Evolutionary conservation across 2,797 vertebrate species (phyloP).

Genomic region (Bufotes viridis): DNA sequence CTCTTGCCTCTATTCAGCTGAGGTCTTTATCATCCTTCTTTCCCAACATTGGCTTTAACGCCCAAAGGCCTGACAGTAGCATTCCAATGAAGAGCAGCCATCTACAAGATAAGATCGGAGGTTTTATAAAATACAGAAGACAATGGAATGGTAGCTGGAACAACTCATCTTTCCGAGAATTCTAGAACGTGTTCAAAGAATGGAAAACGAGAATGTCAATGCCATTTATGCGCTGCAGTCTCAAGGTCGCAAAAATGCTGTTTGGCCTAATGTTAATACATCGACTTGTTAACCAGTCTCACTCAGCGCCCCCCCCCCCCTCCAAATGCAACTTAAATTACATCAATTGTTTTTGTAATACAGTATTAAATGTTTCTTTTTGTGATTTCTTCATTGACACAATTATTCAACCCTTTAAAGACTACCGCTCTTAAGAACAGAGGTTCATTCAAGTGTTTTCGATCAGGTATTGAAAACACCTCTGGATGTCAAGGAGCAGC

Average conservation of each 20-base stretch:
- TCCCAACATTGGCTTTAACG: slow-evolving; percentile 41
- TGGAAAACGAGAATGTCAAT: not conserved
- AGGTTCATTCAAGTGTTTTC: too few relatives aligned
- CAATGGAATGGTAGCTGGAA: not conserved
- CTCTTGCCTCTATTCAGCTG: slow-evolving; percentile 47
- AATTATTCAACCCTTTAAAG: too few relatives aligned
- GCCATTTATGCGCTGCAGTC: not conserved
- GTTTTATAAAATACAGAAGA: not conserved
- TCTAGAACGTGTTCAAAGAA: not conserved
- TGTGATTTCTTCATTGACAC: too few relatives aligned
- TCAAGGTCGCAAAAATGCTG: not conserved
- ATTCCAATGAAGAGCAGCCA: slow-evolving; percentile 29
- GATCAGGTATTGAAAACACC: too few relatives aligned
- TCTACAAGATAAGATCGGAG: slow-evolving; percentile 36
- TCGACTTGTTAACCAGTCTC: not conserved
- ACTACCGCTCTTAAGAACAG: too few relatives aligned
- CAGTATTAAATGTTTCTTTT: too few relatives aligned
- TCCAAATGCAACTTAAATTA: too few relatives aligned
- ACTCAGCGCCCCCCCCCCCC: too few relatives aligned
- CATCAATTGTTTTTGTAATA: too few relatives aligned
- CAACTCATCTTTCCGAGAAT: slow-evolving; percentile 4
- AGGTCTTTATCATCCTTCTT: slow-evolving; percentile 39
- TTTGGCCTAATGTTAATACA: not conserved
- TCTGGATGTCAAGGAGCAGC: too few relatives aligned
- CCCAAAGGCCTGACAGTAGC: slow-evolving; percentile 32